Percentiles rank a stretch among this genome's conserved stretches.
Conservation (phyloP, 2,888 invertebrate genomes). For the Gonocerus acuteangulatus region DNA sequence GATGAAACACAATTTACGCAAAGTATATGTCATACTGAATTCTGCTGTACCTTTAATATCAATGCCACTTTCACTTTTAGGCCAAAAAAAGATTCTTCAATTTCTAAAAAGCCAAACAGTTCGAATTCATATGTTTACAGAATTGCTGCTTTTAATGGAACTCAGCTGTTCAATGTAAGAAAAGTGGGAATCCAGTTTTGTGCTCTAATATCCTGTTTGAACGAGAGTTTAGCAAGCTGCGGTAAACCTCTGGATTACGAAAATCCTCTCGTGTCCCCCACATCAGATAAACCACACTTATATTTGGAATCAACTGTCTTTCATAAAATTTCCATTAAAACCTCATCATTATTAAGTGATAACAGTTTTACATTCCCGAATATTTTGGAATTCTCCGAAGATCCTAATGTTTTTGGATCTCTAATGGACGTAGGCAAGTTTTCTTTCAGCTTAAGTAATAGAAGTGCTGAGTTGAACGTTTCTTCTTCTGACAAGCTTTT, state of each 20-base stretch:
- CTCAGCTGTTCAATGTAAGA: background rate
- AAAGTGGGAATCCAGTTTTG: conserved; percentile 7
- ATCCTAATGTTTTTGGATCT: background rate
- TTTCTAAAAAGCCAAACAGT: background rate
- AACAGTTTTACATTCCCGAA: background rate
- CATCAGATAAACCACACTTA: too few relatives aligned
- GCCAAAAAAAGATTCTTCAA: too few relatives aligned
- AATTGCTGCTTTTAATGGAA: conserved; percentile 15
- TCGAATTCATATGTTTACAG: background rate
- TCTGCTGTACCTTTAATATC: conserved; percentile 1
- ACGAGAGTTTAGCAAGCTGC: conserved; percentile 10
- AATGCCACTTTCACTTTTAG: background rate
- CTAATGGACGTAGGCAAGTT: background rate
- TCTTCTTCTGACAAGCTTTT: too few relatives aligned
- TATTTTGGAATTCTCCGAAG: background rate
- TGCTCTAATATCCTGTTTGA: conserved; percentile 11
- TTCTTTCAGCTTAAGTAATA: too few relatives aligned
- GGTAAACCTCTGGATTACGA: background rate
- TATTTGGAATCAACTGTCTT: background rate
- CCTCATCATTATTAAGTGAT: background rate
- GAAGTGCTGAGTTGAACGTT: too few relatives aligned
- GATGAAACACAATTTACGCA: too few relatives aligned
- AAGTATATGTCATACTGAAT: background rate
- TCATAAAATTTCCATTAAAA: background rate
- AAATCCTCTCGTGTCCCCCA: too few relatives aligned